phyloP scores from a whole-genome alignment of 2,888 invertebrate genomes.

The Cheilosia vulpina region DNA sequence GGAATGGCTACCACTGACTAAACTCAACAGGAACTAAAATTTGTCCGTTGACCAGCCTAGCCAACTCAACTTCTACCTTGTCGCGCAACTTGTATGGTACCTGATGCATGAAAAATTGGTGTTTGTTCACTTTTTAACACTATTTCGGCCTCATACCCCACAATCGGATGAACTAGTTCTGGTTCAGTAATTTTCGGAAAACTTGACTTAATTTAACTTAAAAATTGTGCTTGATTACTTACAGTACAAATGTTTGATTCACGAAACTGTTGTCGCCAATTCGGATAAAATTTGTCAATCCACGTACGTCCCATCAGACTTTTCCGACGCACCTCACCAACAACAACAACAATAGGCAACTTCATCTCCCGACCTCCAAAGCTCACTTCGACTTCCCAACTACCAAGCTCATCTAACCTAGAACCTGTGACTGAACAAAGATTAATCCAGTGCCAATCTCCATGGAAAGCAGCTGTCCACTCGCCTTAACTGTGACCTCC shows the following conservation, averaged over 20 bases:
- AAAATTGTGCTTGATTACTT: slow-evolving; percentile 40
- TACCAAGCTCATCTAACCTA: slow-evolving; percentile 24
- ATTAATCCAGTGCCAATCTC: slow-evolving; percentile 27
- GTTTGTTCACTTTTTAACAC: slow-evolving; percentile 12
- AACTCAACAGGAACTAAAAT: slow-evolving; percentile 61
- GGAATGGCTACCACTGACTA: slow-evolving; percentile 69
- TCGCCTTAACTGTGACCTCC: background rate
- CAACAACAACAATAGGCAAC: slow-evolving; percentile 32
- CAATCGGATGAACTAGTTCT: slow-evolving; percentile 41
- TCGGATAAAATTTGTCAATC: slow-evolving; percentile 33
- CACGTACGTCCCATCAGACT: slow-evolving; percentile 39
- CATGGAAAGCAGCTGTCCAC: background rate
- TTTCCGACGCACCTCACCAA: slow-evolving; percentile 3
- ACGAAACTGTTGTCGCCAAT: slow-evolving; percentile 30
- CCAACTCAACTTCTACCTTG: slow-evolving; percentile 49
- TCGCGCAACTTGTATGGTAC: slow-evolving; percentile 65
- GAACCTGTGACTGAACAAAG: slow-evolving; percentile 42
- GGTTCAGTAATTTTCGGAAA: slow-evolving; percentile 16
- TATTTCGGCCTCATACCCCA: slow-evolving; percentile 40
- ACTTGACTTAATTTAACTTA: slow-evolving; percentile 16
- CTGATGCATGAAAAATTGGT: slow-evolving; percentile 47
- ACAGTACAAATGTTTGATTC: slow-evolving; percentile 28
- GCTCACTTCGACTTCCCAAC: slow-evolving; percentile 19
- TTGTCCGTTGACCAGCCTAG: slow-evolving; percentile 36
- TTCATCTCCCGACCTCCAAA: slow-evolving; percentile 23